phyloP scores from a whole-genome alignment of 2,113 vertebrate genomes.

The Arothron firmamentum region DNA sequence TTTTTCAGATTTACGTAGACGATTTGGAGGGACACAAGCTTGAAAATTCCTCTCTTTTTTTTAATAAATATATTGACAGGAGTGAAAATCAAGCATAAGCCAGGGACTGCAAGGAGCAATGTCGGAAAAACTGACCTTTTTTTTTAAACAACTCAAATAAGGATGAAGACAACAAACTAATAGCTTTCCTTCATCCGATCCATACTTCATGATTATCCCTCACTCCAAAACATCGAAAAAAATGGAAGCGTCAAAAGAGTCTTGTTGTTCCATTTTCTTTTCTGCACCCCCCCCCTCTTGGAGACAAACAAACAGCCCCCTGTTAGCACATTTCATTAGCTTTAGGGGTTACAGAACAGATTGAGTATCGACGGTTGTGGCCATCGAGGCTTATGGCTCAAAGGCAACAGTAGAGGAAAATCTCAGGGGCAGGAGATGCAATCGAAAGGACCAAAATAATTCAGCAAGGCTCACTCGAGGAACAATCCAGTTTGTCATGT shows the following conservation, averaged over 20 bases:
- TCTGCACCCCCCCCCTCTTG: slow-evolving; percentile 39
- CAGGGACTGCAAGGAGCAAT: not conserved
- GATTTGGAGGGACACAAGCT: slow-evolving; percentile 46
- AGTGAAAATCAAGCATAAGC: not conserved
- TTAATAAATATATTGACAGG: slow-evolving; percentile 18
- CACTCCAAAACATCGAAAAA: slow-evolving; percentile 64
- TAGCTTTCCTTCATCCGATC: slow-evolving; percentile 65
- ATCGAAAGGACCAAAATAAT: slow-evolving; percentile 71
- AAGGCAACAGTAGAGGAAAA: slow-evolving; percentile 66
- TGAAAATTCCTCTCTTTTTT: slow-evolving; percentile 2
- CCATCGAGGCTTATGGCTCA: slow-evolving; percentile 69
- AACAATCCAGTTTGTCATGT: slow-evolving; percentile 75
- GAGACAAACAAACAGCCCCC: slow-evolving; percentile 71
- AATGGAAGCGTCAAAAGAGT: slow-evolving; percentile 72
- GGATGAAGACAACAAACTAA: slow-evolving; percentile 70
- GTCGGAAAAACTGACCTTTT: slow-evolving; percentile 35
- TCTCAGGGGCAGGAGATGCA: slow-evolving; percentile 67
- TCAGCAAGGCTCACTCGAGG: slow-evolving; percentile 69
- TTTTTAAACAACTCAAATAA: slow-evolving; percentile 61
- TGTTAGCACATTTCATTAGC: slow-evolving; percentile 74
- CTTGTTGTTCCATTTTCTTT: slow-evolving; percentile 70
- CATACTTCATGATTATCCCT: slow-evolving; percentile 72
- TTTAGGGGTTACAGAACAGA: slow-evolving; percentile 75
- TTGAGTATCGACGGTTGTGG: slow-evolving; percentile 74
- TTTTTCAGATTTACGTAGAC: slow-evolving; percentile 44